These are phyloP conservation scores for Minunthozetes semirufus DNA, from an alignment of 2,888 invertebrate genomes.

Conservation along the genomic window DNA sequence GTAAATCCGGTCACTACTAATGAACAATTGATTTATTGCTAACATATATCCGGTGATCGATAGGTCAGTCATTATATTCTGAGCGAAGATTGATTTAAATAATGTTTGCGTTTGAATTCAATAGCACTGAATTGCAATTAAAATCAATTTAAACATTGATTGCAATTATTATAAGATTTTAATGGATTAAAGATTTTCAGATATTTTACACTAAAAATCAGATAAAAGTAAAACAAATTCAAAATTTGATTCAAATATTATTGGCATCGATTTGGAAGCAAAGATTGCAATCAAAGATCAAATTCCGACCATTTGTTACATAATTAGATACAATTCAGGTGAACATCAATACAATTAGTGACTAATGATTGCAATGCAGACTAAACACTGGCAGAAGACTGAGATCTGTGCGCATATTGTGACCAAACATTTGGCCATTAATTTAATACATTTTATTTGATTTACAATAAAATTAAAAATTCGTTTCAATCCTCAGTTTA, in stretches of 20 bases:
- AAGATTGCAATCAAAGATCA: background rate
- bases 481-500: background rate
- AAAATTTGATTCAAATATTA: background rate
- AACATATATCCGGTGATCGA: background rate
- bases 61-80: too few species aligned
- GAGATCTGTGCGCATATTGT: background rate
- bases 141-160: background rate
- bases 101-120: too few species aligned
- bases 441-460: background rate
- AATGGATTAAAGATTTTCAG: background rate
- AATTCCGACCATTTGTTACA: background rate
- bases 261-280: background rate
- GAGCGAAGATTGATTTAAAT: too few species aligned
- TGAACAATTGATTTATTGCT: background rate
- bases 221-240: too few species aligned
- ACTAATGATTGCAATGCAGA: too few species aligned
- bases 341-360: background rate
- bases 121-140: too few species aligned
- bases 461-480: background rate
- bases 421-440: background rate
- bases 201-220: too few species aligned
- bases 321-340: background rate
- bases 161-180: background rate
- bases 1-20: background rate
- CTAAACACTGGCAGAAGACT: background rate